Evolutionary conservation across 2,797 vertebrate species (phyloP), one percentile per base, ranked within the genome.

Genomic region (Momotus momota): DNA sequence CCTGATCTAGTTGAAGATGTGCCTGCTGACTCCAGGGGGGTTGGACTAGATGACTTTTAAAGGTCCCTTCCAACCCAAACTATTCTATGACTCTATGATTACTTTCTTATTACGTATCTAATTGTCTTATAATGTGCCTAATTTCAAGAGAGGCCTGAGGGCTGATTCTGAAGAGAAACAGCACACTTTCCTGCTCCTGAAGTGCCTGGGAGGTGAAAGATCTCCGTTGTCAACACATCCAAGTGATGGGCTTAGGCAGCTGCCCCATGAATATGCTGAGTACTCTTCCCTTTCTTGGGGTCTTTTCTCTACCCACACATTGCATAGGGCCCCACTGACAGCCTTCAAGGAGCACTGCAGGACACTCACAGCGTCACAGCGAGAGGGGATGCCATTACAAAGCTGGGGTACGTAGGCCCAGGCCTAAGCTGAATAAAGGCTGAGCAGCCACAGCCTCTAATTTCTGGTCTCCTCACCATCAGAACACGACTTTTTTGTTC

Each of bases 111-210:
- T 86, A 83, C 31, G 49, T 35, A 43, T 49, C 55, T 78, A 81
- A 91, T 87, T 89, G 46, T 52, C 65, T 84, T 89, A 48, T 43
- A 93, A 88, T 55, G 57, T 18, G 35, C 25, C 33, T 78, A 55
- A 91, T n/a, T 70, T 96, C 61, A 66, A 61, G 41, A 89, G 31
- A 52, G 51, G 48, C 65, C 85, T 8, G 38, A 73, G 65, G 65
- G 46, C 51, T 91, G 73, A 55, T 69, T 93, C 81, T 43, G 46
- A 89, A 89, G 38, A 69, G 35, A 78, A 83, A 22, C 23, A 61
- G 51, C 35, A 81, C 19, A 6, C 8, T 57, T 69, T 13, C 41
- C 9, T 48, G 25, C 69, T 80, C 38, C 14, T 60, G 31, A 65
- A 84, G 22, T 23, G 35, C 45, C 26, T 15, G 21, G 62, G 54